Conservation (phyloP, 2,888 invertebrate species). For the Laspeyria flexula region DNA sequence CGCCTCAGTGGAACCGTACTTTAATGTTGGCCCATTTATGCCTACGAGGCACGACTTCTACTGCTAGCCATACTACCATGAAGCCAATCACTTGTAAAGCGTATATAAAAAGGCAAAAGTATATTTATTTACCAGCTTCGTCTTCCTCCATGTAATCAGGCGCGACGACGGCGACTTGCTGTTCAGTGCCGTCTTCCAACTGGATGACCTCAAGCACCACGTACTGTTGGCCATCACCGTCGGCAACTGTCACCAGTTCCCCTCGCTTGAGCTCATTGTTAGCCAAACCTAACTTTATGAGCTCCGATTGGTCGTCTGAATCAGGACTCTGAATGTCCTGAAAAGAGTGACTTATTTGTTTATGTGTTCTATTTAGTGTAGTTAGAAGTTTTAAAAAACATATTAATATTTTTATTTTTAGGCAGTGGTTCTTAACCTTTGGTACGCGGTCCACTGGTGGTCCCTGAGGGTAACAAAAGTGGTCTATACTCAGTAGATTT, state of each 20-base stretch:
- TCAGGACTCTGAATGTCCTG: conserved; percentile 7
- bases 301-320: conserved; percentile 50
- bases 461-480: no score
- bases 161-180: conserved; percentile 85
- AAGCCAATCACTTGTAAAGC: no score
- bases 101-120: not conserved
- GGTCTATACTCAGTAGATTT: no score
- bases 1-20: no score
- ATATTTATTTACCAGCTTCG: conserved; percentile 51
- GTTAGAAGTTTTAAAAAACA: no score
- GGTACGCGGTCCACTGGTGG: no score
- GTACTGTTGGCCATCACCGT: conserved; percentile 90
- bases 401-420: no score
- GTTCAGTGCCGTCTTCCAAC: conserved; percentile 89
- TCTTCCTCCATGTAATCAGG: conserved; percentile 66
- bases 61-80: no score
- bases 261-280: conserved; percentile 61
- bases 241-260: conserved; percentile 67
- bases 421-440: no score
- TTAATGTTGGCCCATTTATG: no score
- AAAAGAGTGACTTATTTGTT: not conserved
- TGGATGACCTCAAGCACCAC: conserved; percentile 96
- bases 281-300: conserved; percentile 58
- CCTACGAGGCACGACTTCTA: no score
- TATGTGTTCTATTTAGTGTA: no score